These are phyloP conservation scores for Prionace glauca DNA, from an alignment of 2,797 vertebrate genomes.

Conservation along the genomic window DNA sequence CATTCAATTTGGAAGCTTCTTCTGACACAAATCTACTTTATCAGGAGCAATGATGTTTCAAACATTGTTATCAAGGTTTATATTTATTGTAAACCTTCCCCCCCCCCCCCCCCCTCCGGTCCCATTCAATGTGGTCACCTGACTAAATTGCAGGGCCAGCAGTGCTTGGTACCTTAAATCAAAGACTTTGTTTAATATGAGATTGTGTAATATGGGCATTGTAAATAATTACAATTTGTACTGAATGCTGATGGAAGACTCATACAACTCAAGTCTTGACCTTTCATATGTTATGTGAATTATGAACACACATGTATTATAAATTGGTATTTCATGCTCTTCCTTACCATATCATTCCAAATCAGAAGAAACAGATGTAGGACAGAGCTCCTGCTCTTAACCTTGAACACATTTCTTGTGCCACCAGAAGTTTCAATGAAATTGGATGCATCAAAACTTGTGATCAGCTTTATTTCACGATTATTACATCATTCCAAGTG, in stretches of 20 bases:
- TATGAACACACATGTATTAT: neutral
- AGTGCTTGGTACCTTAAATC: neutral
- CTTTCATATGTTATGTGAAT: neutral
- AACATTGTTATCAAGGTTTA: neutral
- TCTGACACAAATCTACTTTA: neutral
- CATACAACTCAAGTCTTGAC: neutral
- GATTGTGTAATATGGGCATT: neutral
- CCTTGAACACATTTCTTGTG: neutral
- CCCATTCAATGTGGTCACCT: neutral
- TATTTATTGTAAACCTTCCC: neutral
- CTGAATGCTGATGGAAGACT: no score
- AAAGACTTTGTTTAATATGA: neutral
- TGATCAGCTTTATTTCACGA: neutral
- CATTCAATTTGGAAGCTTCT: conserved; percentile 16
- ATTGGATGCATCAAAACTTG: neutral
- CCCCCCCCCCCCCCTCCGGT: no score
- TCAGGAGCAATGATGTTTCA: neutral
- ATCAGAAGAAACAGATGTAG: neutral
- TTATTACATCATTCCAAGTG: neutral
- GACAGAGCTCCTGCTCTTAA: neutral
- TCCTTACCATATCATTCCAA: neutral
- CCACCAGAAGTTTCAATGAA: neutral
- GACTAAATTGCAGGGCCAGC: neutral
- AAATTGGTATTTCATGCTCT: neutral
- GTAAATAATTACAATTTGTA: neutral